Conservation (phyloP, 30 jellyfish, hydroid and myxozoan genomes). For the Aurelia aurita complex sp. Pacific region DNA sequence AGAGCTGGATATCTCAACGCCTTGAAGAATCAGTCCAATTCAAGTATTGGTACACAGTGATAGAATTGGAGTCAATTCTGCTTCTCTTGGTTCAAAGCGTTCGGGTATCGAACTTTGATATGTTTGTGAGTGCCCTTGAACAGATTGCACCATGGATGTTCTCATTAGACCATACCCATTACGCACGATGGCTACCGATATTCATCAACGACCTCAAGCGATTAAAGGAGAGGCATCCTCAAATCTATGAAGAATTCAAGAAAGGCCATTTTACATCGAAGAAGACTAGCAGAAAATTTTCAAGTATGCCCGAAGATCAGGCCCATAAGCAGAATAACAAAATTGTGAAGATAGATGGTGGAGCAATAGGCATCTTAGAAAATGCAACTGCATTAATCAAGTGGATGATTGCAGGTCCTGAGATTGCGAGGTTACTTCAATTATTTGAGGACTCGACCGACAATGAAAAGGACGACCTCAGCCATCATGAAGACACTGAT, state of each 20-base stretch:
- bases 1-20: too few species aligned
- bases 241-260: constrained; percentile 25
- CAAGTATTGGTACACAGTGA: constrained; percentile 15
- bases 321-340: constrained; percentile 72
- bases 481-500: constrained; percentile 56
- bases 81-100: constrained; percentile 4
- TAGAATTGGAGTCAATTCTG: constrained; percentile 15
- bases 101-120: constrained; percentile 13
- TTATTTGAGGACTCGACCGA: neutral
- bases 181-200: constrained; percentile 50
- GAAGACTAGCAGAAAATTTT: constrained; percentile 28
- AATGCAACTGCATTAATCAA: constrained; percentile 34
- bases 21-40: neutral
- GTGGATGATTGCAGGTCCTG: constrained; percentile 72
- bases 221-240: constrained; percentile 7
- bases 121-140: constrained; percentile 11
- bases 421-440: constrained; percentile 17
- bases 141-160: constrained; percentile 52
- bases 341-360: constrained; percentile 54
- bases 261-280: constrained; percentile 4
- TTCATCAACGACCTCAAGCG: constrained; percentile 5
- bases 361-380: constrained; percentile 53
- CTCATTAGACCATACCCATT: constrained; percentile 39
- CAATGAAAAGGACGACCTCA: neutral
- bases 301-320: constrained; percentile 45